A percentile compares a stretch with the other conserved stretches of the same genome.
These are phyloP conservation scores for Xenopus petersii DNA, from an alignment of 2,797 vertebrate genomes.

Conservation along the genomic window DNA sequence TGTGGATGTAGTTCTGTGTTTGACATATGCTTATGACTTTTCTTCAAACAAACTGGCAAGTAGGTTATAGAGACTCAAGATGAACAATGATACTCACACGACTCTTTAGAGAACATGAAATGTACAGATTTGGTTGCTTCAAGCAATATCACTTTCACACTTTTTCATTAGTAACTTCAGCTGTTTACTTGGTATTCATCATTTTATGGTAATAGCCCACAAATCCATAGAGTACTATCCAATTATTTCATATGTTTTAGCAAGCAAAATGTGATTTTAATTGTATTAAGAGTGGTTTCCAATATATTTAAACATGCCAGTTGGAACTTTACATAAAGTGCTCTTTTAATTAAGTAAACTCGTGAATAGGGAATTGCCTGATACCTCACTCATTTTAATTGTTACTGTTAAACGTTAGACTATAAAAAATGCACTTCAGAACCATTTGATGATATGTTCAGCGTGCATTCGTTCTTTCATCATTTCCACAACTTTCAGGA, in stretches of 20 bases:
- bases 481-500: slow-evolving; percentile 2
- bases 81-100: neutral
- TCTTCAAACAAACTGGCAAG: too few relatives aligned
- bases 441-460: neutral
- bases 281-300: slow-evolving; percentile 44
- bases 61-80: neutral
- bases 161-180: slow-evolving; percentile 7
- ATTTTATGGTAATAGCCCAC: slow-evolving; percentile 25
- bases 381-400: slow-evolving; percentile 30
- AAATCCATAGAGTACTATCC: slow-evolving; percentile 36
- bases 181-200: slow-evolving; percentile 14
- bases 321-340: slow-evolving; percentile 39
- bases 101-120: neutral
- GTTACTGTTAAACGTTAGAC: slow-evolving; percentile 15
- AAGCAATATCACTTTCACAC: slow-evolving; percentile 1
- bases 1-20: too few relatives aligned
- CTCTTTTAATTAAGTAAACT: slow-evolving; percentile 42
- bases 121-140: neutral
- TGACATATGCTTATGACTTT: too few relatives aligned
- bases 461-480: neutral
- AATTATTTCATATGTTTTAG: slow-evolving; percentile 43
- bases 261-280: slow-evolving; percentile 45
- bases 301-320: slow-evolving; percentile 41
- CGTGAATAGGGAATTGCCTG: slow-evolving; percentile 38
- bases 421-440: neutral